Conservation (phyloP, 1,140 invertebrate genomes). For the Conopomorpha cramerella region DNA sequence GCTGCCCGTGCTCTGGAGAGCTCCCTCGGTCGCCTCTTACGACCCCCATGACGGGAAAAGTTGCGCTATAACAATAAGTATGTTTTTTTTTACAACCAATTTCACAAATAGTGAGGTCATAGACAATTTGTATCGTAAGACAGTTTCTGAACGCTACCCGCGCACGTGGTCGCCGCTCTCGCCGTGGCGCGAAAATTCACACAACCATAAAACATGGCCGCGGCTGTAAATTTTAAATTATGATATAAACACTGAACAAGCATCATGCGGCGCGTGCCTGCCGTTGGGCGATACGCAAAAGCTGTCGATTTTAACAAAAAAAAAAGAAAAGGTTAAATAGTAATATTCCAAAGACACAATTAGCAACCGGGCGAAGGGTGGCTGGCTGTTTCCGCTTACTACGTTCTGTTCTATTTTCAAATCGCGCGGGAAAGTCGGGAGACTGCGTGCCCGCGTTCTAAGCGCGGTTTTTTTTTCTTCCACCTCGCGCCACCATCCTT, state of each 20-base stretch:
- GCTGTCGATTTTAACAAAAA: constrained; percentile 50
- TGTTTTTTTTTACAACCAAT: too few species aligned
- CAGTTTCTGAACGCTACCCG: too few species aligned
- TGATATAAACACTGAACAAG: constrained; percentile 28
- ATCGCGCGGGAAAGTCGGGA: constrained; percentile 29
- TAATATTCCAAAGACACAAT: constrained; percentile 43
- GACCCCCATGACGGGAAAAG: too few species aligned
- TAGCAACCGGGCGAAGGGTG: constrained; percentile 45
- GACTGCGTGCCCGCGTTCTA: constrained; percentile 14
- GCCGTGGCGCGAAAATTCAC: constrained; percentile 24
- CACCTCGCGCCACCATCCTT: constrained; percentile 5
- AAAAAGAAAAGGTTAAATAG: constrained; percentile 29
- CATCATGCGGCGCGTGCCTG: too few species aligned
- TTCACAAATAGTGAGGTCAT: too few species aligned
- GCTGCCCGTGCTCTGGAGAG: too few species aligned
- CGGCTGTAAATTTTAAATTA: constrained; percentile 40
- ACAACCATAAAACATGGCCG: constrained; percentile 36
- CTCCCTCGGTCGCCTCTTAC: too few species aligned
- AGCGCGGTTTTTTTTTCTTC: constrained; percentile 12
- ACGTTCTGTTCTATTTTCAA: constrained; percentile 45
- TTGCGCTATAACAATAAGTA: too few species aligned
- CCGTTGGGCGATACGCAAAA: too few species aligned
- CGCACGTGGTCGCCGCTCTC: too few species aligned
- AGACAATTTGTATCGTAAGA: too few species aligned
- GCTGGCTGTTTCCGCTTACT: constrained; percentile 47